A percentile compares a stretch with the other conserved stretches of the same genome.
Conservation (phyloP, 2,888 invertebrate species). For the Osedax fenrisi region DNA sequence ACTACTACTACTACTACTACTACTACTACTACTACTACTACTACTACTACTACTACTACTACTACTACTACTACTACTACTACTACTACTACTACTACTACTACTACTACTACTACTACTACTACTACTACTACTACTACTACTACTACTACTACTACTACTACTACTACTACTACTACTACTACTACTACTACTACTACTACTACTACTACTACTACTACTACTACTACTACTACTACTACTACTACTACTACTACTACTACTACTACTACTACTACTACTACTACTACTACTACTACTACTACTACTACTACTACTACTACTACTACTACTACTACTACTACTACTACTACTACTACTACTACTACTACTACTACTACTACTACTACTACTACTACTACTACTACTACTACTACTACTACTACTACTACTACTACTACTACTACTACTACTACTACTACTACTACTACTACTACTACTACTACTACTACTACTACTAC, state of each 20-base stretch:
- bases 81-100: constrained; percentile 17
- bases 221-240: constrained; percentile 29
- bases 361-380: constrained; percentile 24
- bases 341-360: constrained; percentile 26
- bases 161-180: constrained; percentile 29
- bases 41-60: constrained; percentile 22
- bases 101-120: constrained; percentile 18
- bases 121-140: constrained; percentile 23
- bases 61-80: constrained; percentile 8
- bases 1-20: constrained; percentile 14
- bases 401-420: constrained; percentile 22
- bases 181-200: constrained; percentile 29
- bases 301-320: constrained; percentile 26
- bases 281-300: constrained; percentile 19
- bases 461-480: not conserved
- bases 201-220: constrained; percentile 30
- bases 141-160: constrained; percentile 27
- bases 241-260: constrained; percentile 27
- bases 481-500: not conserved
- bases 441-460: not conserved
- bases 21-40: constrained; percentile 22
- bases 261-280: constrained; percentile 25
- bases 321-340: constrained; percentile 26
- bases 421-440: constrained; percentile 23
- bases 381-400: constrained; percentile 26